Conservation (phyloP, 2,888 invertebrate genomes). For the Andricus quercusramuli region DNA sequence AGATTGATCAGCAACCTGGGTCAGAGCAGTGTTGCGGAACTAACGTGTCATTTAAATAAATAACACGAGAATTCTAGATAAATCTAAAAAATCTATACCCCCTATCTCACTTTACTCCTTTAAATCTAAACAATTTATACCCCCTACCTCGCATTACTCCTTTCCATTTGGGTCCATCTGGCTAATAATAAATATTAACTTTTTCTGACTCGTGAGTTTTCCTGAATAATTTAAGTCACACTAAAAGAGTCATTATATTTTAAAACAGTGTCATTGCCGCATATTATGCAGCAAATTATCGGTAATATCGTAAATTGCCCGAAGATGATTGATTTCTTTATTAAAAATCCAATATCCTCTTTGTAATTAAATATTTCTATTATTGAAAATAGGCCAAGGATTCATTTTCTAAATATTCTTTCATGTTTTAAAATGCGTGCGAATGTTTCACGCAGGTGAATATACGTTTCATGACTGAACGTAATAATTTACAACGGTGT, state of each 20-base stretch:
- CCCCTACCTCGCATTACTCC: too few species aligned
- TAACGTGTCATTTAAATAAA: too few species aligned
- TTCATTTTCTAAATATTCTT: background rate
- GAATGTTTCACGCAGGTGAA: background rate
- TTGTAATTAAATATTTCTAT: background rate
- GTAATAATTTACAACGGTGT: conserved; percentile 34
- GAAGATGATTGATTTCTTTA: background rate
- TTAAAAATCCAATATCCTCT: background rate
- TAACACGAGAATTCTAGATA: too few species aligned
- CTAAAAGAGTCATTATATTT: background rate
- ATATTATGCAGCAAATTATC: background rate
- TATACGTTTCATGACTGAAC: conserved; percentile 27
- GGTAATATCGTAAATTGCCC: background rate
- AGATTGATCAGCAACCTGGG: too few species aligned
- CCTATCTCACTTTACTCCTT: too few species aligned
- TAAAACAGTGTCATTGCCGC: background rate
- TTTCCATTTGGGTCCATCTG: too few species aligned
- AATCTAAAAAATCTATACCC: too few species aligned
- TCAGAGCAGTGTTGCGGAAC: too few species aligned
- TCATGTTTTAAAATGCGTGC: background rate
- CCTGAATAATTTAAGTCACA: background rate
- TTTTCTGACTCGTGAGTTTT: background rate
- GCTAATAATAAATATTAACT: background rate
- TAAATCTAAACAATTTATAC: too few species aligned
- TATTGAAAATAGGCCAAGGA: background rate